Evolutionary conservation across 2,113 vertebrate species (phyloP), one percentile per base, ranked within the genome.

Genomic region (Bubo blakistoni): DNA sequence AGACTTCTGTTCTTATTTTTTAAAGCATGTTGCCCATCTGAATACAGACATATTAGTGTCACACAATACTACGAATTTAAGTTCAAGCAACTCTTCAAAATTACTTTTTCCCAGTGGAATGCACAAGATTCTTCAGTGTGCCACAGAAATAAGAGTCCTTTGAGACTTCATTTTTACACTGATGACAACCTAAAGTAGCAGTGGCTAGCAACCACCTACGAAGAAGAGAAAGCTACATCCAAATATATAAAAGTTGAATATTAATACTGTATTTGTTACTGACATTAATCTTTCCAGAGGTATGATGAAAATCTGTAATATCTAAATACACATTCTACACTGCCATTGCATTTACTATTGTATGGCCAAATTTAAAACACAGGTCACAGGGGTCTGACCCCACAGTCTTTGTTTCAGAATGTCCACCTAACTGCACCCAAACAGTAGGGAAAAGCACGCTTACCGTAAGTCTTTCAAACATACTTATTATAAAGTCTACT

Each of bases 191-290:
- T 36, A 51, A 61, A 73, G 20, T 17, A 81, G 58, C 18, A 72
- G 32, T 34, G 7, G 36, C 38, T 63, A 73, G 32, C 0, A 0
- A 51, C 34, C 52, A 42, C 26, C n/a, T 63, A 16, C 2, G 4
- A 62, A 9, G 38, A 80, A 76, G 9, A 72, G 29, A 86, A 94
- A 88, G 26, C 16, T 9, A 66, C 16, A 74, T 12, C 6, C 30
- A 78, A 54, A 78, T 72, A 77, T 10, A 36, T 40, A 84, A 70
- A 87, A 92, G 9, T 21, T 34, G 17, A 73, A 10, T 87, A 84
- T 74, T 62, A 78, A 78, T 18, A 85, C 16, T 49, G 16, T 40
- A 63, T 49, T 36, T 71, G 38, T 55, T 76, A 90, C 29, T 47
- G 20, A 51, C n/a, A 72, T n/a, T 46, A 58, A 40, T 49, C 11